These are phyloP conservation scores for Cheirogaleus medius DNA, from an alignment of 2,113 vertebrate genomes.

Conservation along the genomic window DNA sequence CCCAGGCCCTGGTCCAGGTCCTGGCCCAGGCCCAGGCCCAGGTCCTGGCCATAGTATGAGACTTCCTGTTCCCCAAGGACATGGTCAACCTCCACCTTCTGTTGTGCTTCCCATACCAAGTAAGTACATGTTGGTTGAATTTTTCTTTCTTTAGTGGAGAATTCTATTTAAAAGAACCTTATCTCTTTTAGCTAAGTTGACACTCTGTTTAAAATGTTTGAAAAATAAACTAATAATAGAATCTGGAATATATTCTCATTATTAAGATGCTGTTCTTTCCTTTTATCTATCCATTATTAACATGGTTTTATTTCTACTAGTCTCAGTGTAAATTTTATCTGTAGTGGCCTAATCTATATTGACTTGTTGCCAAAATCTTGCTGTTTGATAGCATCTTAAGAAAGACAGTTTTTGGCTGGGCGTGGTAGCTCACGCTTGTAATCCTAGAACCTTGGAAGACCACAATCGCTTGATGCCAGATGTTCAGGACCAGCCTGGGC, in stretches of 20 bases:
- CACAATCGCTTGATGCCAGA: no score
- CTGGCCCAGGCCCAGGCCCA: conserved; percentile 83
- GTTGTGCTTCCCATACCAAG: conserved; percentile 93
- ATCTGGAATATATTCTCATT: conserved; percentile 9
- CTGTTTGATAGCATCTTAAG: background rate
- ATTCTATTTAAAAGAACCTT: conserved; percentile 2
- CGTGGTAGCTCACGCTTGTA: no score
- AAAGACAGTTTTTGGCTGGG: background rate
- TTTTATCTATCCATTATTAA: background rate
- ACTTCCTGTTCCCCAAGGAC: conserved; percentile 90
- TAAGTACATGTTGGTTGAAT: conserved; percentile 80
- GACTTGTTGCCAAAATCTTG: background rate
- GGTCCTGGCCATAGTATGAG: conserved; percentile 86
- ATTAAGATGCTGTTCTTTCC: conserved; percentile 5
- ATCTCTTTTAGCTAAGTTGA: background rate
- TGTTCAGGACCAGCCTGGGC: no score
- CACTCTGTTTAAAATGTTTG: background rate
- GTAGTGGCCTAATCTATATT: background rate
- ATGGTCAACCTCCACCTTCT: conserved; percentile 91
- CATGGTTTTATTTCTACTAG: background rate
- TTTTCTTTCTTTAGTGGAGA: background rate
- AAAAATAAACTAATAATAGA: conserved; percentile 28
- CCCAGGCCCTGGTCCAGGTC: conserved; percentile 70
- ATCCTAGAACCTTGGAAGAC: no score
- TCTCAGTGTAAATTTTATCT: conserved; percentile 23